Evolutionary conservation across 2,888 invertebrate genomes (phyloP).

Genomic region (Cheilosia variabilis): DNA sequence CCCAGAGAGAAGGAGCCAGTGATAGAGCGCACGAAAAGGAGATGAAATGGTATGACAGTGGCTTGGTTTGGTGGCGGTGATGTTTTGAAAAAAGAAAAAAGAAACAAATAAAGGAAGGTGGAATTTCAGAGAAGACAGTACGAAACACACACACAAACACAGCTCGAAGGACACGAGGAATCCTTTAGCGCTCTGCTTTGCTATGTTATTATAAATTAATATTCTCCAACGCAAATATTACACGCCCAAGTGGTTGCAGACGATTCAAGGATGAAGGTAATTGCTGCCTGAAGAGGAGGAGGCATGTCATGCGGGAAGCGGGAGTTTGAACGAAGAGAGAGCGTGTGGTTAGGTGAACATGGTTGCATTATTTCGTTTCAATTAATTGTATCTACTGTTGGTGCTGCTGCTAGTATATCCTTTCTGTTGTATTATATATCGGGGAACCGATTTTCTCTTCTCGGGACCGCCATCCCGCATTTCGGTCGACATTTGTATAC

Average conservation of each 20-base stretch:
- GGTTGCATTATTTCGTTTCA: conserved; percentile 70
- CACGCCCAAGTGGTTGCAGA: conserved; percentile 68
- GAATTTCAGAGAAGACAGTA: conserved; percentile 21
- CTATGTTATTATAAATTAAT: conserved; percentile 65
- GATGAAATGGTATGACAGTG: conserved; percentile 37
- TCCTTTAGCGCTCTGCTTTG: conserved; percentile 57
- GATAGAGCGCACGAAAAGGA: conserved; percentile 8
- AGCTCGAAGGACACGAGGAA: conserved; percentile 37
- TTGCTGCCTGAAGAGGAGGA: conserved; percentile 8
- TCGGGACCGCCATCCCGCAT: conserved; percentile 19
- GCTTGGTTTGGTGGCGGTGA: conserved; percentile 57
- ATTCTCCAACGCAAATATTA: conserved; percentile 72
- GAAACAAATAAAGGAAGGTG: conserved; percentile 10
- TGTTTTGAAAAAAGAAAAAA: conserved; percentile 44
- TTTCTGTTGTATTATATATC: conserved; percentile 38
- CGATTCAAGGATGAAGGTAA: conserved; percentile 46
- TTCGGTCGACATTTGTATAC: conserved; percentile 55
- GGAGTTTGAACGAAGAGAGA: neutral
- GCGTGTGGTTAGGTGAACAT: conserved; percentile 40
- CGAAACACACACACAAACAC: conserved; percentile 6
- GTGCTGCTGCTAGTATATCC: conserved; percentile 34
- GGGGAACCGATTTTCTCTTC: conserved; percentile 47
- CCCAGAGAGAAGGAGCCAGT: conserved; percentile 32
- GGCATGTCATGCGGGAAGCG: neutral
- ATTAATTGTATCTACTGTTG: conserved; percentile 68